Percentiles rank a stretch among this genome's conserved stretches.
Evolutionary conservation across 2,888 invertebrate species (phyloP).

Genomic region (Phyto melanocephala): DNA sequence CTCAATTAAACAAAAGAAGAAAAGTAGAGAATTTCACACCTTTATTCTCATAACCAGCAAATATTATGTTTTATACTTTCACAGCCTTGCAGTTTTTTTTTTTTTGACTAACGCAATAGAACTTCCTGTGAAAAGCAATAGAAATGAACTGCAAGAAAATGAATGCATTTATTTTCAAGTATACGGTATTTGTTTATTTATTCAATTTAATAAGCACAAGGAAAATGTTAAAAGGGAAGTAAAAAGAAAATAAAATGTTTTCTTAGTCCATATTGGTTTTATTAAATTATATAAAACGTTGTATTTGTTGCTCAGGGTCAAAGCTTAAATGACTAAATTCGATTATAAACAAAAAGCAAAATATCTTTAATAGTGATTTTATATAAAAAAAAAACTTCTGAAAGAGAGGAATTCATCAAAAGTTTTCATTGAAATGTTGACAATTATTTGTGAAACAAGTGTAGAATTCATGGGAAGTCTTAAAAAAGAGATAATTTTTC

Average conservation of each 20-base stretch:
- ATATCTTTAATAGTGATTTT: no score
- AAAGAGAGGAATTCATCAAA: no score
- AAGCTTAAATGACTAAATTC: background rate
- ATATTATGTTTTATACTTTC: background rate
- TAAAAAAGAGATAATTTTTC: no score
- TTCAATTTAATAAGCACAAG: constrained; percentile 2
- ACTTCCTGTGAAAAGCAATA: background rate
- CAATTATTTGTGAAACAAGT: no score
- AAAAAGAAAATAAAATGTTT: background rate
- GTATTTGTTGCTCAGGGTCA: background rate
- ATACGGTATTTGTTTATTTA: background rate
- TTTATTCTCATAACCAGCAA: background rate
- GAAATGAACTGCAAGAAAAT: background rate
- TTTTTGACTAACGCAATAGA: background rate
- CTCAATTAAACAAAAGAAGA: no score
- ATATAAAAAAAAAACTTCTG: no score
- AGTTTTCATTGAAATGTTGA: no score
- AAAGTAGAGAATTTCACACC: no score
- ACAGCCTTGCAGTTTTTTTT: background rate
- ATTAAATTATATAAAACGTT: constrained; percentile 10
- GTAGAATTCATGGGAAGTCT: no score
- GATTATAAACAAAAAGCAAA: no score
- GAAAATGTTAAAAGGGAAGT: background rate
- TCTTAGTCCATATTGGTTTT: background rate
- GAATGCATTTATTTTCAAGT: background rate